Evolutionary conservation across 2,888 invertebrate species (phyloP), one percentile per base, ranked within the genome.

Genomic region (Polylopha cassiicola): DNA sequence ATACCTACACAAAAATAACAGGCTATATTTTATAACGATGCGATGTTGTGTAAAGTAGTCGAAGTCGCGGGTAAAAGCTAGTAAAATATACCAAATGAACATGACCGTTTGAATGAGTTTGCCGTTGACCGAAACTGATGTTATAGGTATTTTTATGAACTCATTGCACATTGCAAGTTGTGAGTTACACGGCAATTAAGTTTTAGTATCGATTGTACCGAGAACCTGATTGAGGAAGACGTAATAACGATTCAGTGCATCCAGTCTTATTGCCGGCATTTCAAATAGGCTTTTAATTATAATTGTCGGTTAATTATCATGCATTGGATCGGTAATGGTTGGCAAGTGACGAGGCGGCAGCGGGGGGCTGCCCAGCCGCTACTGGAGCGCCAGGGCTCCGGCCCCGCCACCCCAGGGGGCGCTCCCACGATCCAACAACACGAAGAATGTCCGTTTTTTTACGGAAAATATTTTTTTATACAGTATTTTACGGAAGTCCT

Each of bases 311-410:
- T 50, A 50, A 50, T 50, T 48, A 47, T 37, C 27, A 45, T 46
- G 41, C 37, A 33, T 44, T 44, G 43, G 43, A 27, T 44, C 43
- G 39, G 46, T 41, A 45, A 46, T 46, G 54, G 59, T 51, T 56
- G 46, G 47, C 56, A 64, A 68, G 70, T 64, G 72, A 63, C 63
- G 61, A 61, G 61, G 45, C 55, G 45, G 54, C 58, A 20, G 43
- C 44, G 43, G 72, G 72, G 59, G 60, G 58, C 57, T 49, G 33
- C 39, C 50, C 44, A 52, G 61, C 60, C 47, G 55, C 69, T 71
- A 69, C 69, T 54, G 66, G 49, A 50, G 53, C 49, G 51, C 52
- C 46, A 48, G 48, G 44, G 48, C 50, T 53, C 55, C 48, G 52
- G 50, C 48, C 28, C 23, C 4, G n/a, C 18, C 6, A 53, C 39